These are phyloP conservation scores for Microplitis manilae DNA, from an alignment of 2,888 invertebrate genomes.

Conservation along the genomic window DNA sequence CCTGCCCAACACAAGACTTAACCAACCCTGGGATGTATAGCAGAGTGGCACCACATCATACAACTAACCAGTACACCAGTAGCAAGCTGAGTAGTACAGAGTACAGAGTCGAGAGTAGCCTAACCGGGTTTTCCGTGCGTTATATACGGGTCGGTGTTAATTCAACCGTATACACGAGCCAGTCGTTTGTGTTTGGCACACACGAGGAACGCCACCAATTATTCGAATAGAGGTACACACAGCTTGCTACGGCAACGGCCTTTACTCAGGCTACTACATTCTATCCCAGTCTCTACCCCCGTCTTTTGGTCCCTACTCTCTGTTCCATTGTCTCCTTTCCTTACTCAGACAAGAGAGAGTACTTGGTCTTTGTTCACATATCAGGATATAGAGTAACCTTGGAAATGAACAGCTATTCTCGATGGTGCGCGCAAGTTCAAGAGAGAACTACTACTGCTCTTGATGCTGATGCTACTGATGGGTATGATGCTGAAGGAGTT, in stretches of 20 bases:
- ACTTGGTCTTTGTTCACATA: neutral
- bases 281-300: neutral
- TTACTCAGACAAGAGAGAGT: neutral
- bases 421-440: neutral
- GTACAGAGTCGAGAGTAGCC: neutral
- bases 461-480: neutral
- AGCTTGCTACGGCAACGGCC: constrained; percentile 14
- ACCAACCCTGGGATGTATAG: constrained; percentile 2
- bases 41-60: neutral
- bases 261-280: neutral
- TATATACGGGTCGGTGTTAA: constrained; percentile 57
- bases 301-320: neutral
- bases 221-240: constrained; percentile 52
- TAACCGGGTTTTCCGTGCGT: constrained; percentile 12
- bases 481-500: neutral
- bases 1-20: neutral
- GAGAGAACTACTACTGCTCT: neutral
- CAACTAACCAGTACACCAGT: constrained; percentile 18
- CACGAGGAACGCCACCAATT: constrained; percentile 51
- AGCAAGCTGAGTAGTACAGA: neutral
- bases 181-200: constrained; percentile 57
- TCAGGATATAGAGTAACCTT: neutral
- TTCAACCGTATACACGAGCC: constrained; percentile 57
- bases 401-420: constrained; percentile 13
- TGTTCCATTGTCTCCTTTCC: neutral